Percentiles rank a stretch among this genome's conserved stretches.
phyloP scores from a whole-genome alignment of 2,888 invertebrate species.

The Salticus scenicus region DNA sequence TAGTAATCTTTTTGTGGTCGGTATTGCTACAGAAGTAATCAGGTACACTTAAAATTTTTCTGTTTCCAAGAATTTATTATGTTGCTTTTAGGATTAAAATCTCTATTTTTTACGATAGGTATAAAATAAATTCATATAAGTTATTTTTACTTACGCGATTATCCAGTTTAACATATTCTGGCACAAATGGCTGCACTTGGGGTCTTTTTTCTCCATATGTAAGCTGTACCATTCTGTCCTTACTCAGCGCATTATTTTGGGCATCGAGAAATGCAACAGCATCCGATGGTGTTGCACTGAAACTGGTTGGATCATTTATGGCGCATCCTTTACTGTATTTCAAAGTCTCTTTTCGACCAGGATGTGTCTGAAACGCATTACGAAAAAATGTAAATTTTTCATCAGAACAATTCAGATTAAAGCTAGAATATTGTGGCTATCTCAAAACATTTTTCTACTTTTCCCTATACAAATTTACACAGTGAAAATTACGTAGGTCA shows the following conservation, averaged over 20 bases:
- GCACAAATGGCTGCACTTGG: neutral
- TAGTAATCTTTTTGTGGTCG: too few species aligned
- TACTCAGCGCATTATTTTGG: conserved; percentile 1
- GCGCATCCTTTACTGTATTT: conserved; percentile 14
- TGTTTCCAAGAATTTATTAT: too few species aligned
- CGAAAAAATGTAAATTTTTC: too few species aligned
- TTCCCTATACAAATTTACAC: too few species aligned
- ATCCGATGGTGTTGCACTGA: neutral
- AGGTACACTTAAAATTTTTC: too few species aligned
- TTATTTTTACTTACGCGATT: conserved; percentile 12
- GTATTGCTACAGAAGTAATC: too few species aligned
- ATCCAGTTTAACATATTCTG: conserved; percentile 19
- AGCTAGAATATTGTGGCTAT: neutral
- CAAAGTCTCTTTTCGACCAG: neutral
- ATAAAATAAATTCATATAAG: too few species aligned
- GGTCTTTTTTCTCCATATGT: conserved; percentile 28
- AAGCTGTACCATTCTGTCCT: conserved; percentile 21
- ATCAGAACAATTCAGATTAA: neutral
- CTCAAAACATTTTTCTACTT: too few species aligned
- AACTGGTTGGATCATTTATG: neutral
- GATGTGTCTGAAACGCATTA: neutral
- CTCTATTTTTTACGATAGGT: too few species aligned
- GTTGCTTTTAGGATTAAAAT: too few species aligned
- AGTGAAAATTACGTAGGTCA: too few species aligned
- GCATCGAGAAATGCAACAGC: neutral